Base-by-base conservation (phyloP, 1,140 invertebrate genomes). In the Pseudomyrmex gracilis region DNA sequence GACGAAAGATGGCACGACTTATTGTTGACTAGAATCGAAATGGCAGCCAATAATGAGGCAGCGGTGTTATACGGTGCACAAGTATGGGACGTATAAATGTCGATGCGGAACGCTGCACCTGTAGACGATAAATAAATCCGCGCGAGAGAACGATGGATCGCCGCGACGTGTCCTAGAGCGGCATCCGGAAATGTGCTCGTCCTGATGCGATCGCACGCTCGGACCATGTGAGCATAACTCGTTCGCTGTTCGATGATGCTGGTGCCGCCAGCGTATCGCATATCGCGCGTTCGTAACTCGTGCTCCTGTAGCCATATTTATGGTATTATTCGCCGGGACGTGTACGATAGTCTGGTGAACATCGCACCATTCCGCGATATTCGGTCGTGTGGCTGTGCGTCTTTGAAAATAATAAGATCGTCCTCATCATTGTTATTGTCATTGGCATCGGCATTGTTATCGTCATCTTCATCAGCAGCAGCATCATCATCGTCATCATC, bases 1-100 rank as follows among this genome's bases (percentile, higher is more conserved):
- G 43, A 74, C 74, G 22, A 8, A 68, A 89, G 88, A 84, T 89
- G 88, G 84, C 91, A 82, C 85, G 45, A 20, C 85, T 80, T 87
- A 92, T 93, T 92, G 93, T 93, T 93, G 91, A 90, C 85, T 92
- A 22, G 71, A 73, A 86, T 90, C 87, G 92, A 93, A 92, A 93
- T 93, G 92, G 92, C 88, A 87, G 88, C 90, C 82, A 87, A 77
- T 92, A 93, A 92, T 92, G 89, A 34, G 80, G 83, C 82, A 89
- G 85, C 84, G 87, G 83, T 91, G 71, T 70, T 87, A 92, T 80
- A 89, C 90, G 88, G 87, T 88, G 83, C 66, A 58, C 53, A n/a
- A 34, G 47, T 22, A 74, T 66, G 61, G 49, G 7, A 67, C 55
- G 64, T 34, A 13, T 13, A 51, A 51, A 34, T 53, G 47, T 77